Conservation (phyloP, 2,888 invertebrate genomes). For the Alitta virens region DNA sequence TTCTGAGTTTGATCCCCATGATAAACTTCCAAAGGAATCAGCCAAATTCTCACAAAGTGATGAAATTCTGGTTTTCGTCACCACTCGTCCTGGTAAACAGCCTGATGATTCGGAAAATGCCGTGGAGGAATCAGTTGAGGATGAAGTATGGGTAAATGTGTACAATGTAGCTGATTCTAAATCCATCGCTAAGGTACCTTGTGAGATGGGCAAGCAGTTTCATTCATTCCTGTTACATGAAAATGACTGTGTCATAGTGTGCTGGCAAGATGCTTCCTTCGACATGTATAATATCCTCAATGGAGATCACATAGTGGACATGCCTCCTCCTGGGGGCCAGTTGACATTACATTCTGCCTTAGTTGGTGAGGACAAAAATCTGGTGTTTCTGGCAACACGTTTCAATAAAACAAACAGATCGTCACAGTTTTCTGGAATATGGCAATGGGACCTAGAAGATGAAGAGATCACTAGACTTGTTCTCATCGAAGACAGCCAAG, state of each 20-base stretch:
- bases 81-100: constrained; percentile 4
- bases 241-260: constrained; percentile 4
- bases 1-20: constrained; percentile 23
- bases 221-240: constrained; percentile 5
- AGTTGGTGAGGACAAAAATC: constrained; percentile 11
- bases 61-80: constrained; percentile 18
- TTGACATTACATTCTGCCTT: constrained; percentile 14
- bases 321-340: constrained; percentile 14
- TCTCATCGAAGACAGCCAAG: background rate
- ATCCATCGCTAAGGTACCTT: background rate
- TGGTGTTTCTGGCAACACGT: constrained; percentile 13
- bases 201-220: constrained; percentile 17
- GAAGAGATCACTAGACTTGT: constrained; percentile 1
- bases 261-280: constrained; percentile 20
- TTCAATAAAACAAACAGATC: background rate
- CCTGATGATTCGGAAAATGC: no score
- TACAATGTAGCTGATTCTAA: background rate
- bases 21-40: constrained; percentile 23
- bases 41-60: constrained; percentile 13
- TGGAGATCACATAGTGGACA: background rate
- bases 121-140: constrained; percentile 9
- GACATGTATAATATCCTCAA: constrained; percentile 17
- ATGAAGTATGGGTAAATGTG: constrained; percentile 15
- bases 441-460: constrained; percentile 22
- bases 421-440: constrained; percentile 16